These are phyloP conservation scores for Daktulosphaira vitifoliae DNA, from an alignment of 1,140 invertebrate species.

Conservation along the genomic window DNA sequence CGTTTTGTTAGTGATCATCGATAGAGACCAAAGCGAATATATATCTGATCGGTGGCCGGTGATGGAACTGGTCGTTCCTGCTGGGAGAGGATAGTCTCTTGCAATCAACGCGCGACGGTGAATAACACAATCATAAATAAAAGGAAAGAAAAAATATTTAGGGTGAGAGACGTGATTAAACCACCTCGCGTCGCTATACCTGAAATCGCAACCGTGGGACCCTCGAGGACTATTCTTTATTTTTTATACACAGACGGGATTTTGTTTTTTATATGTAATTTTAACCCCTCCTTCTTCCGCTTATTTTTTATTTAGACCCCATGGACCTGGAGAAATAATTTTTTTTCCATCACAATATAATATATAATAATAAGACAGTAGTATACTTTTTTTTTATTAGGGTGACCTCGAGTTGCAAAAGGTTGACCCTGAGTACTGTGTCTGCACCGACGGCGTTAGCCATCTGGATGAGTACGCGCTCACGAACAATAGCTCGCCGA, in stretches of 20 bases:
- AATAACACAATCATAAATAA: neutral
- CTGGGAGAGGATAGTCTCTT: conserved; percentile 10
- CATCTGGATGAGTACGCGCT: neutral
- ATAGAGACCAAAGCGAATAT: too few species aligned
- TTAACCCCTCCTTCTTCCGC: too few species aligned
- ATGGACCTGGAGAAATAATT: too few species aligned
- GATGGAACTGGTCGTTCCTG: neutral
- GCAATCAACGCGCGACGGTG: conserved; percentile 1
- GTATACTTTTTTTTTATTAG: conserved; percentile 7
- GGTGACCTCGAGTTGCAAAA: conserved; percentile 31
- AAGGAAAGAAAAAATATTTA: neutral
- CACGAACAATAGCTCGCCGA: neutral
- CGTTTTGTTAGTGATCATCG: too few species aligned
- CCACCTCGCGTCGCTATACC: too few species aligned
- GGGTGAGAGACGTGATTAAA: neutral
- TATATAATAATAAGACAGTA: conserved; percentile 12
- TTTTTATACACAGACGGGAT: too few species aligned
- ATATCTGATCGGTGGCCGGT: too few species aligned
- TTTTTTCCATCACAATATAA: too few species aligned
- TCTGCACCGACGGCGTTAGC: conserved; percentile 1
- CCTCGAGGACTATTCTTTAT: too few species aligned
- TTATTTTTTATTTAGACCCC: too few species aligned
- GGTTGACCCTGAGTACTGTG: conserved; percentile 24
- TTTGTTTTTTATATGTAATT: too few species aligned
- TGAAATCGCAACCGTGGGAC: too few species aligned